Evolutionary conservation across 2,888 invertebrate species (phyloP), one percentile per base, ranked within the genome.

Genomic region (Agrochola circellaris): DNA sequence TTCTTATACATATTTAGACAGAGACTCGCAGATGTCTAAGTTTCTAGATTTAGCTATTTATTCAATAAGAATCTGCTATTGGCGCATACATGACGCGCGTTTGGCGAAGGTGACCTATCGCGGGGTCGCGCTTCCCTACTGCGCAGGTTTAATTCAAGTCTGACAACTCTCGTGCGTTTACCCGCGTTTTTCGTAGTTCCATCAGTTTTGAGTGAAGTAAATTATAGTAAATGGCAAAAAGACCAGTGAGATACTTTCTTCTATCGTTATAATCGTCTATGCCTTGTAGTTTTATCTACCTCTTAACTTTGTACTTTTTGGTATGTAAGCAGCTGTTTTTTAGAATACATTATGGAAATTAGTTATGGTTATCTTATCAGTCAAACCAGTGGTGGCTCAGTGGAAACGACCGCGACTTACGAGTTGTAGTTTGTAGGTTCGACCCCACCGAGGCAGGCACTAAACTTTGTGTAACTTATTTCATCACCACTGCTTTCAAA

Each of bases 301-400:
- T 13, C 13, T 0, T 51, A 34, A 30, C 15, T 48, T 26, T 6
- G n/a, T 45, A 56, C 11, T 77, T n/a, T 42, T 38, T 38, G 23
- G 15, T 62, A 26, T 1, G 34, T 51, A 26, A 45, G 30, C 17
- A 20, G 64, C 23, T 64, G n/a, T 2, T 9, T 48, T 38, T 58
- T 30, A 45, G 68, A 67, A 76, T 79, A 76, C 3, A 67, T 48
- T 68, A 76, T 58, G 79, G 26, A 58, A 79, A 79, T 58, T 30
- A n/a, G 7, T 58, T 56, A 15, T 23, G 45, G 26, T 17, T 51
- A 38, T 70, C 54, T 62, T 64, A 64, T 51, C 20, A 51, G 20
- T 51, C 51, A 20, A 8, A 20, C 7, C 20, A 51, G 20, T 51
- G 17, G 7, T 48, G 17, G 48, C 48, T 1, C 17, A 48, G 20